These are phyloP conservation scores for Idaea biselata DNA, from an alignment of 2,888 invertebrate genomes.

Conservation along the genomic window DNA sequence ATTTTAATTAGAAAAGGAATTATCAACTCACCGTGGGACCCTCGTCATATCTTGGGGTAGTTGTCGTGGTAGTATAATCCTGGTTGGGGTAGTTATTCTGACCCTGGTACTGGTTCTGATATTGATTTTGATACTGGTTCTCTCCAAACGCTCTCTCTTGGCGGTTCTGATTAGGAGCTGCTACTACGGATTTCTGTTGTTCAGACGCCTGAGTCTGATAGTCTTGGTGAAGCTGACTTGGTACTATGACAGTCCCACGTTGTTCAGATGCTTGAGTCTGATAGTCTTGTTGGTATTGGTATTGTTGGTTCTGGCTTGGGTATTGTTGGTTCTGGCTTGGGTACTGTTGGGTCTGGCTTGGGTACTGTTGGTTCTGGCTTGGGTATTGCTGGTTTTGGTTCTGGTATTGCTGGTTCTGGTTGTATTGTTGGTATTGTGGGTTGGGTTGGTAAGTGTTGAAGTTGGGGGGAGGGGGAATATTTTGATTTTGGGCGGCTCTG, in stretches of 20 bases:
- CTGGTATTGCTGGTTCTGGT: neutral
- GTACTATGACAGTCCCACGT: neutral
- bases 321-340: conserved; percentile 12
- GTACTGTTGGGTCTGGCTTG: conserved; percentile 14
- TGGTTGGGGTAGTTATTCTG: conserved; percentile 14
- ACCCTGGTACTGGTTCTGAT: conserved; percentile 26
- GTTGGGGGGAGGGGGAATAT: neutral
- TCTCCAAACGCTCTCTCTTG: conserved; percentile 40
- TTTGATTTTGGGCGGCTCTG: neutral
- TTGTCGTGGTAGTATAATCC: conserved; percentile 23
- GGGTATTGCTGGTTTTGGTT: neutral
- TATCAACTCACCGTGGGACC: conserved; percentile 65
- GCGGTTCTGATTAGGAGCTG: conserved; percentile 32
- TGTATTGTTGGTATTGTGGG: neutral
- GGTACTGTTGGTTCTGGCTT: conserved; percentile 6
- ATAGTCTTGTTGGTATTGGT: conserved; percentile 20
- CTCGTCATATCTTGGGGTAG: conserved; percentile 41
- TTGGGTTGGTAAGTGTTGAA: neutral
- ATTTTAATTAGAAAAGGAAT: neutral
- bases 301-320: conserved; percentile 8
- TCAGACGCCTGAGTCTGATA: conserved; percentile 32
- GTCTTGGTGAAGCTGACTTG: conserved; percentile 17
- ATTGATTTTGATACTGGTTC: conserved; percentile 8
- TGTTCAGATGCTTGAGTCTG: conserved; percentile 26
- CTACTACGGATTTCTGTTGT: conserved; percentile 25